Base-by-base conservation (phyloP, 1,140 invertebrate genomes). In the Papilio polytes region DNA sequence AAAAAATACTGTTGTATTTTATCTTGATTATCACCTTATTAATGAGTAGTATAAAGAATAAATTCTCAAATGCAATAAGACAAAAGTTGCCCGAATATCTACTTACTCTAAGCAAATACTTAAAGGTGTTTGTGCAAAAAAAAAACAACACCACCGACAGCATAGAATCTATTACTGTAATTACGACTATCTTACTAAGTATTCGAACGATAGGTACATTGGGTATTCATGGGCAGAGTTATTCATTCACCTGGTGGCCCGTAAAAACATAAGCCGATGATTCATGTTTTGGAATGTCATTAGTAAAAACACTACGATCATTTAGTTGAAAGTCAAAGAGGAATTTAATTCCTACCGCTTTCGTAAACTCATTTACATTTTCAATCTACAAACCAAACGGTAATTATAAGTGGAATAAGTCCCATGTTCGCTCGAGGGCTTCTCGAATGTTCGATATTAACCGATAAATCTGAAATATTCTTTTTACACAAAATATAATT, bases 311-410 rank as follows among this genome's bases (percentile, higher is more conserved):
- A 53, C 20, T n/a, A 46, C 46, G 44, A 53, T 31, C 46, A 78
- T 78, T 78, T 10, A 78, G 76, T 56, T 26, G 76, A 41, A 78
- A 59, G 36, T 78, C 56, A 53, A 59, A 78, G n/a, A 36, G 51
- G 53, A 59, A 59, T 78, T 78, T 26, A 46, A 76, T 78, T 59
- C 51, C 15, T 59, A 59, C 26, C 8, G 76, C 76, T 78, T 59
- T 36, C 48, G 53, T 56, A 78, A 78, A 59, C 53, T 59, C 53
- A 78, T 78, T 78, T 56, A 59, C 53, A 59, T 56, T 78, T 78
- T 78, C n/a, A 59, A 78, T 36, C 18, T 59, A 31, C 53, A 41
- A 78, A 59, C 15, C 51, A 18, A 59, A 41, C 31, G 76, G 7
- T 59, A 78, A 78, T 63, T 78, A 78, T 31, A 31, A 78, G 53